Evolutionary conservation across 2,888 invertebrate species (phyloP), one percentile per base, ranked within the genome.

Genomic region (Lasioglossum vierecki): DNA sequence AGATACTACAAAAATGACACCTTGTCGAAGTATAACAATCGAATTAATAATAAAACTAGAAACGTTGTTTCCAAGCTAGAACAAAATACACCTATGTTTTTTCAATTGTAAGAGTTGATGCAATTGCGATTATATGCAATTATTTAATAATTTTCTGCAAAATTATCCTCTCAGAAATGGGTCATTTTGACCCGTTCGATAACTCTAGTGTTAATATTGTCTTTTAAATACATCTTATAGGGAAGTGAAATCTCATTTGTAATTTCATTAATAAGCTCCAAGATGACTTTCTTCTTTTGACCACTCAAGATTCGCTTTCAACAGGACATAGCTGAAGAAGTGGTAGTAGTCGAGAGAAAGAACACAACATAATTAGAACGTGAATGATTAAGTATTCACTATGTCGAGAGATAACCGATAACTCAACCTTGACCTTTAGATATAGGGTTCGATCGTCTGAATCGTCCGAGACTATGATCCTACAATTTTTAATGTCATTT

Each of bases 361-460:
- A 85, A 88, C 60, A 68, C 49, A 72, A 87, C 79, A 83, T 84
- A 88, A 86, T 82, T 89, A 53, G 82, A 87, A 84, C 82, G 70
- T 70, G 76, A 60, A 82, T 73, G 79, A 80, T 49, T 35, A 46
- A 53, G 11, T 49, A 80, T 86, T 75, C 70, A 18, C 46, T 49
- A 71, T 46, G 72, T 18, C 76, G 60, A 68, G 78, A 35, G 39
- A 71, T 30, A 81, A 30, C 30, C 30, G 30, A 30, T 30, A 79
- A 74, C 76, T 82, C 85, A 91, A 84, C 91, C 89, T 89, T 90
- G 90, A 91, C 90, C 86, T 91, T 90, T 91, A 35, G 26, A 39
- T 49, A 46, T 44, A 53, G 39, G 63, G 26, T 81, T 80, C 81
- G 68, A 83, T 26, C 41, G 57, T 85, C 66, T 73, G 46, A 46